Conservation (phyloP, 1,140 invertebrate species). For the Drosophila parabipectinata region DNA sequence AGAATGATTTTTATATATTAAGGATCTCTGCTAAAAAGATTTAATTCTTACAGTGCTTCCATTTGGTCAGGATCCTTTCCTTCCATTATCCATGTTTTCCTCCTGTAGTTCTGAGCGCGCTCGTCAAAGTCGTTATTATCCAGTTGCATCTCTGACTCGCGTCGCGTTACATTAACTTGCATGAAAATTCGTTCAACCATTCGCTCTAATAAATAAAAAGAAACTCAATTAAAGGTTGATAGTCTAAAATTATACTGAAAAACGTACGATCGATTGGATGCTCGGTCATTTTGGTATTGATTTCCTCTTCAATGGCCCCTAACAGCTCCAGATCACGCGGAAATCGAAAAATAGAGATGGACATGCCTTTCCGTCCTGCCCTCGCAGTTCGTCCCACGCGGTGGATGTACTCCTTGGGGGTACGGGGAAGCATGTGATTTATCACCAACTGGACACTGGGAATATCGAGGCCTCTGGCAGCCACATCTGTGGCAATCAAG, state of each 20-base stretch:
- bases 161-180: slow-evolving; percentile 94
- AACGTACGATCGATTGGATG: slow-evolving; percentile 92
- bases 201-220: slow-evolving; percentile 56
- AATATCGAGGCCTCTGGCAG: slow-evolving; percentile 95
- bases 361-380: slow-evolving; percentile 93
- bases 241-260: too few relatives aligned
- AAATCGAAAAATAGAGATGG: slow-evolving; percentile 94
- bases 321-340: slow-evolving; percentile 95
- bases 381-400: slow-evolving; percentile 98
- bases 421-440: slow-evolving; percentile 95
- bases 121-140: slow-evolving; percentile 97
- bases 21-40: not conserved
- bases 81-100: slow-evolving; percentile 93
- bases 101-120: slow-evolving; percentile 93
- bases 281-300: slow-evolving; percentile 94
- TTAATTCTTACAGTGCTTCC: slow-evolving; percentile 85
- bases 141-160: slow-evolving; percentile 95
- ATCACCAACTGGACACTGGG: slow-evolving; percentile 96
- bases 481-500: slow-evolving; percentile 98
- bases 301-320: slow-evolving; percentile 93
- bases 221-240: not conserved
- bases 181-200: slow-evolving; percentile 89
- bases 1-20: not conserved
- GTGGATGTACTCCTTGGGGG: slow-evolving; percentile 98
- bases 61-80: slow-evolving; percentile 92